Evolutionary conservation across 2,888 invertebrate species (phyloP).

Genomic region (Subacronicta megacephala): DNA sequence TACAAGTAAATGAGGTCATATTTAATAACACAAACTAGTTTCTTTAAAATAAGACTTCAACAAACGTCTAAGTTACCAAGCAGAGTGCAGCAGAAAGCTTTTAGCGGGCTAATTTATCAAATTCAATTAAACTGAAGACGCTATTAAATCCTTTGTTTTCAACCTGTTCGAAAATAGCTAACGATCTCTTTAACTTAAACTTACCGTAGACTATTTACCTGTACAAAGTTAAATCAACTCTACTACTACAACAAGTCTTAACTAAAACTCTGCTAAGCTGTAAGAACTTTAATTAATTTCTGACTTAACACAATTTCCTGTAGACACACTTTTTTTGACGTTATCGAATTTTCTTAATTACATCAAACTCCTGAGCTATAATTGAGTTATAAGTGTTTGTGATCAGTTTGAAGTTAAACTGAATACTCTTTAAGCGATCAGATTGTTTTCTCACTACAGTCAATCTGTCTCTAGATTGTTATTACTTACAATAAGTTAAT

Average conservation of each 20-base stretch:
- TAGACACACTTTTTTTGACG: slow-evolving; percentile 7
- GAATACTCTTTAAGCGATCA: too few species aligned
- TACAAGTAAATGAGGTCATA: too few species aligned
- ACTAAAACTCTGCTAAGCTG: slow-evolving; percentile 8
- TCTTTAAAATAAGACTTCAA: too few species aligned
- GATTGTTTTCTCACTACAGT: too few species aligned
- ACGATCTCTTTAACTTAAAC: slow-evolving; percentile 7
- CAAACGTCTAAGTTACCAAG: neutral
- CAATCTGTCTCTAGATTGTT: too few species aligned
- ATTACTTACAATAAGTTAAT: too few species aligned
- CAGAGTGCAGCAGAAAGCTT: neutral
- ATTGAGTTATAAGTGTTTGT: neutral
- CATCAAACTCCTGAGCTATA: too few species aligned
- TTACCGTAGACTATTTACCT: slow-evolving; percentile 9
- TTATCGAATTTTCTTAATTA: slow-evolving; percentile 5
- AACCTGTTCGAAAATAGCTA: slow-evolving; percentile 1
- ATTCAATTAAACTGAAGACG: neutral
- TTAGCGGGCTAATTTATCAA: neutral
- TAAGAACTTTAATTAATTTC: slow-evolving; percentile 24
- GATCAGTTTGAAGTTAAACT: too few species aligned
- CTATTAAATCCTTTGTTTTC: slow-evolving; percentile 6
- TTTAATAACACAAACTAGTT: too few species aligned
- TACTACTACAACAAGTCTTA: slow-evolving; percentile 4
- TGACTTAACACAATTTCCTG: slow-evolving; percentile 12
- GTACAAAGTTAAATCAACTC: slow-evolving; percentile 1